These are phyloP conservation scores for Halocaridina rubra DNA, from an alignment of 2,888 invertebrate species.

Conservation along the genomic window DNA sequence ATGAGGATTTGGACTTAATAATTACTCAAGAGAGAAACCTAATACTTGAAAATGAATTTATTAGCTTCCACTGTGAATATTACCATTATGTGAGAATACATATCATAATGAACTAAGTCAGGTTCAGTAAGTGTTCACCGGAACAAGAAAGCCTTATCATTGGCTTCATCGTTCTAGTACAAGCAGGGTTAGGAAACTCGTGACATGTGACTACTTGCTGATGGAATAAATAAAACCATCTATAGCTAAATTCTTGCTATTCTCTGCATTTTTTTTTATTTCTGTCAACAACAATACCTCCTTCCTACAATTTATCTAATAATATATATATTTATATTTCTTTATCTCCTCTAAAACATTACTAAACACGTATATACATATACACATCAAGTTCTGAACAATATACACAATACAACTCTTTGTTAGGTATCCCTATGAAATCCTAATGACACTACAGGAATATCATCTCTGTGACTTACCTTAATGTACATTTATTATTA, in stretches of 20 bases:
- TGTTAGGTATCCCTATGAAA: not conserved
- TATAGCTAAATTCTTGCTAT: not conserved
- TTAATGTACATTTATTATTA: constrained; percentile 37
- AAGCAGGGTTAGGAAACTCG: not conserved
- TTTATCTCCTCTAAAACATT: not conserved
- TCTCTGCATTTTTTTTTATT: not conserved
- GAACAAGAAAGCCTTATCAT: too few species aligned
- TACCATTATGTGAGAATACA: too few species aligned
- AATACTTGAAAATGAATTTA: too few species aligned
- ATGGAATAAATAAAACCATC: not conserved
- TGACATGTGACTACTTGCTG: not conserved
- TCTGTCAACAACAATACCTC: not conserved
- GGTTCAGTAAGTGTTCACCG: too few species aligned
- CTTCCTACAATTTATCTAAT: not conserved
- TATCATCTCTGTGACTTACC: constrained; percentile 26
- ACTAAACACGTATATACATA: constrained; percentile 20
- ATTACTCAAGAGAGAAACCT: too few species aligned
- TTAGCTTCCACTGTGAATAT: too few species aligned
- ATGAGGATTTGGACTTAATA: too few species aligned
- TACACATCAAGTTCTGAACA: constrained; percentile 3
- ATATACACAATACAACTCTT: constrained; percentile 1
- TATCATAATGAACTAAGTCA: too few species aligned
- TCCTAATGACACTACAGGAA: constrained; percentile 10
- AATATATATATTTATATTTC: not conserved
- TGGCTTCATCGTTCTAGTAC: too few species aligned